Conservation (phyloP, 2,797 vertebrate genomes). For the Natrix natrix region DNA sequence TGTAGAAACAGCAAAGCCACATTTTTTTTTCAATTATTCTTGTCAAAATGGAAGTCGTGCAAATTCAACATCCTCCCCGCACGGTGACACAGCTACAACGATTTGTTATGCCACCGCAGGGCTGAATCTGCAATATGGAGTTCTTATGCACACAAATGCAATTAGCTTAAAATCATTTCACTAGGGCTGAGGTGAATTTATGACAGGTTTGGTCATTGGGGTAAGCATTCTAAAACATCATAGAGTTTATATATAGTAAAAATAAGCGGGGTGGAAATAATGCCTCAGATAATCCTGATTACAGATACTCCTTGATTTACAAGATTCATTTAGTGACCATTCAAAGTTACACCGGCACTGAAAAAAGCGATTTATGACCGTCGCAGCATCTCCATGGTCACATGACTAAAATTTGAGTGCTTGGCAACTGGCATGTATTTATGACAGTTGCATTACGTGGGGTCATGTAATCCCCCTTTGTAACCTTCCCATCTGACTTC, state of each 20-base stretch:
- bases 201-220: not conserved
- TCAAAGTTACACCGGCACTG: not conserved
- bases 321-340: not conserved
- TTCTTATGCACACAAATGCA: not conserved
- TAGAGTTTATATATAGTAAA: not conserved
- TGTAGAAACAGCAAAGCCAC: conserved; percentile 1
- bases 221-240: not conserved
- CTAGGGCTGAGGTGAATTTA: not conserved
- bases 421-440: not conserved
- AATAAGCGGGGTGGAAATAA: not conserved
- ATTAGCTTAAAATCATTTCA: conserved; percentile 6
- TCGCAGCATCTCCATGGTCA: not conserved
- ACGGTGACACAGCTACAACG: conserved; percentile 13
- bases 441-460: not conserved
- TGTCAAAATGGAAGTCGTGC: conserved; percentile 18
- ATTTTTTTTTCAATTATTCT: not conserved
- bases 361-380: not conserved
- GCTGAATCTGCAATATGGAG: conserved; percentile 14
- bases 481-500: not conserved
- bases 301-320: not conserved
- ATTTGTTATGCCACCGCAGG: conserved; percentile 15
- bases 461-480: not conserved
- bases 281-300: not conserved
- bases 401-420: not conserved
- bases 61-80: conserved; percentile 25